Evolutionary conservation across 92 coral and sea anemone species (phyloP).

Genomic region (Heteractis magnifica): DNA sequence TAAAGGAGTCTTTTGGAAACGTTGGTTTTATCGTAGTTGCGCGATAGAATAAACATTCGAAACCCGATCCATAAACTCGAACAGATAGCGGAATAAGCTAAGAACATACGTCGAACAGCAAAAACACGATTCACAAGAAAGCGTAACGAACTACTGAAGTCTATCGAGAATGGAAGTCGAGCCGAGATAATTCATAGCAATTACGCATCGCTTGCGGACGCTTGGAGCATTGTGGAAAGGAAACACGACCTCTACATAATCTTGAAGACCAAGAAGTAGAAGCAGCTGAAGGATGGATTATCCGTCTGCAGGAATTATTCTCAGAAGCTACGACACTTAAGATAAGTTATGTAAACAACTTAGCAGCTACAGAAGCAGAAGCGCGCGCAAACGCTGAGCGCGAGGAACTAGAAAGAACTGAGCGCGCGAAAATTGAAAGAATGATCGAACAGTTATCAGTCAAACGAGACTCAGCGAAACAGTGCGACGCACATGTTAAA

Average conservation of each 20-base stretch:
- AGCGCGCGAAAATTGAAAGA: no score
- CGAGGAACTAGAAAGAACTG: no score
- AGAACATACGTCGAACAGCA: slow-evolving; percentile 21
- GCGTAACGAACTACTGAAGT: slow-evolving; percentile 39
- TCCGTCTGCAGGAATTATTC: no score
- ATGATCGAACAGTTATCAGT: no score
- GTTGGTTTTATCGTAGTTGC: no score
- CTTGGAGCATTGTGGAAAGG: slow-evolving; percentile 29
- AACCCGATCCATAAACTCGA: not conserved
- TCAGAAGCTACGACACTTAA: no score
- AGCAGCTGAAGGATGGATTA: not conserved
- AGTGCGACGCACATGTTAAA: no score
- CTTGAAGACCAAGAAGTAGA: slow-evolving; percentile 37
- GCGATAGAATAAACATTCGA: not conserved
- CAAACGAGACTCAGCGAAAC: no score
- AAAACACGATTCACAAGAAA: slow-evolving; percentile 32
- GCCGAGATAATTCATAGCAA: slow-evolving; percentile 20
- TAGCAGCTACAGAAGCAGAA: no score
- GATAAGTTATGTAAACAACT: no score
- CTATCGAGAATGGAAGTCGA: slow-evolving; percentile 15
- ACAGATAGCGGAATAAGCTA: slow-evolving; percentile 28
- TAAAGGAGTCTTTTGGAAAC: no score
- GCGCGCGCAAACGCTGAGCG: no score
- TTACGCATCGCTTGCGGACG: slow-evolving; percentile 19
- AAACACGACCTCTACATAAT: slow-evolving; percentile 43